Conservation (phyloP, 2,797 vertebrate genomes). For the Pangasius sanitwongsei region DNA sequence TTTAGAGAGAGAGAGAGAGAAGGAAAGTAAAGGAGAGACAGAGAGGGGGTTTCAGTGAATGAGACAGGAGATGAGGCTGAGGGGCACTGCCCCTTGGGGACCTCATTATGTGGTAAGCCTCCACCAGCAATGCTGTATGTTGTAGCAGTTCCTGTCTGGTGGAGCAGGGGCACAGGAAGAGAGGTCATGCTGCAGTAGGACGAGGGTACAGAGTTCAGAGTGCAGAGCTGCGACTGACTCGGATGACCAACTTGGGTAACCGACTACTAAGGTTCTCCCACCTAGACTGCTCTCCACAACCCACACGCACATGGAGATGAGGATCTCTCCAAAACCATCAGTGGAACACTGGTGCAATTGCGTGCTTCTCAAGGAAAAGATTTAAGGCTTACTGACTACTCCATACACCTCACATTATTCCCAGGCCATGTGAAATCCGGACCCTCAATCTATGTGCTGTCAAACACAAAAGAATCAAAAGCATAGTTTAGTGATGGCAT, state of each 20-base stretch:
- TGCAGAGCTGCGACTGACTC: constrained; percentile 35
- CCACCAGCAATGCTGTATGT: constrained; percentile 66
- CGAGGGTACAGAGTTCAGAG: constrained; percentile 31
- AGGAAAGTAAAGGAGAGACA: not conserved
- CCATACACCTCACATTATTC: not conserved
- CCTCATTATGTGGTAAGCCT: constrained; percentile 80
- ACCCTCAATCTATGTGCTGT: not conserved
- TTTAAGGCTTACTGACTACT: not conserved
- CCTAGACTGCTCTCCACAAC: not conserved
- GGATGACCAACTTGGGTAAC: constrained; percentile 34
- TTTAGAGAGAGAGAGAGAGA: constrained; percentile 37
- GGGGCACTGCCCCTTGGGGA: constrained; percentile 75
- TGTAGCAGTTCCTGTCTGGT: constrained; percentile 62
- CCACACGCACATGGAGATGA: not conserved
- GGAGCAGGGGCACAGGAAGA: constrained; percentile 51
- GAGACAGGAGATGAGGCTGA: constrained; percentile 60
- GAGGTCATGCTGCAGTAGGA: constrained; percentile 27
- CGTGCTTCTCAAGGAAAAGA: not conserved
- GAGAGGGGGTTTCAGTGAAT: constrained; percentile 22
- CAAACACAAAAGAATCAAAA: not conserved
- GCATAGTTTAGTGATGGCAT: not conserved
- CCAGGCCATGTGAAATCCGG: not conserved
- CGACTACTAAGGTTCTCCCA: constrained; percentile 36
- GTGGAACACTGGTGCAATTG: not conserved
- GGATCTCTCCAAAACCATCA: not conserved